A percentile compares a stretch with the other conserved stretches of the same genome.
These are phyloP conservation scores for Pristis pectinata DNA, from an alignment of 2,797 vertebrate species.

Conservation along the genomic window DNA sequence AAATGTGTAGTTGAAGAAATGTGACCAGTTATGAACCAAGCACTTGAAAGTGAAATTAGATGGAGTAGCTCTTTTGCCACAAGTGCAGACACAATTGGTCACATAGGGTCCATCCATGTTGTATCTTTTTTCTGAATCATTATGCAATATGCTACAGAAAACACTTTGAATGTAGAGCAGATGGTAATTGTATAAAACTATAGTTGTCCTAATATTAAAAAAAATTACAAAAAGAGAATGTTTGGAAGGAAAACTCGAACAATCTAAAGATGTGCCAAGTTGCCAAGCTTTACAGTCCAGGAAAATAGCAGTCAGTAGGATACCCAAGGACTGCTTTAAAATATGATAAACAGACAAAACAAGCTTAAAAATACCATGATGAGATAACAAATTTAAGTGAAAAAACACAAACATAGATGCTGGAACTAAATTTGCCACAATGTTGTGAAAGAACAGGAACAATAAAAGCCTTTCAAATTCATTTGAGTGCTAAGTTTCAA, in stretches of 20 bases:
- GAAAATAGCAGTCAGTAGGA: background rate
- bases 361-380: background rate
- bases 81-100: no score
- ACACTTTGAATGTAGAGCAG: background rate
- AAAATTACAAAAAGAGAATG: background rate
- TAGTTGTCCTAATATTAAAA: background rate
- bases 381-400: background rate
- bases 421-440: background rate
- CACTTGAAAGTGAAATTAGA: no score
- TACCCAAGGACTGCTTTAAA: background rate
- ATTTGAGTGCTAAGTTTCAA: background rate
- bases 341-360: background rate
- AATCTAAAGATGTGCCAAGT: background rate
- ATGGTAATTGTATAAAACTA: background rate
- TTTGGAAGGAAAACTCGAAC: background rate
- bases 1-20: no score
- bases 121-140: no score
- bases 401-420: background rate
- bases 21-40: no score
- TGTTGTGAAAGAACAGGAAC: background rate
- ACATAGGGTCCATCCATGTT: no score
- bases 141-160: background rate
- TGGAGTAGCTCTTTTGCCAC: no score
- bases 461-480: background rate
- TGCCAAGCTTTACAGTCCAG: background rate